Conservation (phyloP, 2,888 invertebrate genomes). For the Epinotia bilunana region DNA sequence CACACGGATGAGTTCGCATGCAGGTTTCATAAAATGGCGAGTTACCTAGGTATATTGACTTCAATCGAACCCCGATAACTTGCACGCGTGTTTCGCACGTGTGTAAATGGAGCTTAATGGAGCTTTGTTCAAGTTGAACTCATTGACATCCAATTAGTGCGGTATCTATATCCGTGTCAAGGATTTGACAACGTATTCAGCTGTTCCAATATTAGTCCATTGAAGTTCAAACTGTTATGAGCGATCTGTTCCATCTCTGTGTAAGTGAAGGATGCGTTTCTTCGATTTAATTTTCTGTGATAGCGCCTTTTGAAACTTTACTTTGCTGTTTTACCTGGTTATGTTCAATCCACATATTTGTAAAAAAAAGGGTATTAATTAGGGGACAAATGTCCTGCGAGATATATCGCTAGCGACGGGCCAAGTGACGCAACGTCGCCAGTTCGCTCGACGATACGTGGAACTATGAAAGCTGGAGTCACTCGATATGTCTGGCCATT, state of each 20-base stretch:
- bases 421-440: no score
- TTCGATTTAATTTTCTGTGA: conserved; percentile 73
- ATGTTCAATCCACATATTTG: conserved; percentile 8
- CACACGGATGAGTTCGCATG: no score
- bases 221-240: conserved; percentile 26
- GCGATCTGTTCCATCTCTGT: conserved; percentile 8
- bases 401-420: neutral
- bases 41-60: no score
- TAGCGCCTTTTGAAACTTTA: conserved; percentile 57
- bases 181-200: conserved; percentile 8
- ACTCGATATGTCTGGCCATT: no score
- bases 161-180: conserved; percentile 23
- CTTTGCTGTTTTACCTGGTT: conserved; percentile 26
- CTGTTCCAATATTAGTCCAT: conserved; percentile 20
- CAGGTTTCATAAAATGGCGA: no score
- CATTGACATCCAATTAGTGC: conserved; percentile 28
- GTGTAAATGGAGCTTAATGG: no score
- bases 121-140: conserved; percentile 14
- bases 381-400: neutral
- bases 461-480: no score
- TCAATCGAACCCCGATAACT: no score
- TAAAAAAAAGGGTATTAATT: neutral
- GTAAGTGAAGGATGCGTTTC: conserved; percentile 52
- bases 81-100: no score
- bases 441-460: no score